Base-by-base conservation (phyloP, 2,113 vertebrate genomes). In the Stigmatopora nigra region DNA sequence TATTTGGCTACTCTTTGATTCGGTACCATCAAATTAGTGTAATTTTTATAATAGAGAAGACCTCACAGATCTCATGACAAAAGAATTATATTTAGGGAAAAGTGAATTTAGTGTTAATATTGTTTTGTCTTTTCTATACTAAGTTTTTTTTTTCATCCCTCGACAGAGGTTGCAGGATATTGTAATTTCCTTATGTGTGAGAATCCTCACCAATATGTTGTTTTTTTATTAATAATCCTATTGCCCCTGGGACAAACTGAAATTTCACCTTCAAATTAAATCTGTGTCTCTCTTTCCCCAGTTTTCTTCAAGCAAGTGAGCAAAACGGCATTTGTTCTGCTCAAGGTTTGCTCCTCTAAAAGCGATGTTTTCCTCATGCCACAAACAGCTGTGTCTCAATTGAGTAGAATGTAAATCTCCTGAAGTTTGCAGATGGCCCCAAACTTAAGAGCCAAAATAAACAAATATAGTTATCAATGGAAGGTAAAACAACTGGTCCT, bases 1-100 rank as follows among this genome's bases (percentile, higher is more conserved):
- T 35, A 36, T 79, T 78, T 74, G 70, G 63, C 73, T 60, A 77
- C 63, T 49, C 61, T 72, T 53, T 69, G 67, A 61, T 73, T 78
- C 71, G 78, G 76, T 76, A 80, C 71, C 65, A 60, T 52, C 65
- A 57, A 31, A 58, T 68, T 59, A 6, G 65, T 59, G 64, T 79
- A 69, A 51, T 67, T 72, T 74, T 64, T 67, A 47, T 76, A 75
- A 77, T 41, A 11, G 41, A 60, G 4, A 19, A 52, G 22, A 67
- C 17, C 19, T 45, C 6, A 41, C 38, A 44, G 11, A 61, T 20
- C 58, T n/a, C 41, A 61, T 13, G 12, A 44, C 19, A 41, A 60
- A 14, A 56, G 14, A 1, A 14, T 14, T 7, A 5, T 53, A 22
- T 9, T 53, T 17, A 2, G 19, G 20, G 7, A 11, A 4, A 7